A percentile compares a stretch with the other conserved stretches of the same genome.
phyloP scores from a whole-genome alignment of 2,113 vertebrate species.

The Promerops cafer region DNA sequence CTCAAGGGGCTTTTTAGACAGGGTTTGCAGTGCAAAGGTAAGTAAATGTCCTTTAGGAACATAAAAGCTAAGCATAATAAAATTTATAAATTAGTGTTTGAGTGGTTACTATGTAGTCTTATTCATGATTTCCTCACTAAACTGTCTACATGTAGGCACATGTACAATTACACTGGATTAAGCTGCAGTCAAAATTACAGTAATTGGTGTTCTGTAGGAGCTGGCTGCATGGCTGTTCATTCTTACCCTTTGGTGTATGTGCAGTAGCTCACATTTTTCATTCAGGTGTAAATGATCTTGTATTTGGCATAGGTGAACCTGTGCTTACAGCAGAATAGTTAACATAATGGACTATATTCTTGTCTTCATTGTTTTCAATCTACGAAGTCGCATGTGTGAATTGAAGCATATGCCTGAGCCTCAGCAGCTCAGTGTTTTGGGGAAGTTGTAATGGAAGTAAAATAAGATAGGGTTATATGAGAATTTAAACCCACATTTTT shows the following conservation, averaged over 20 bases:
- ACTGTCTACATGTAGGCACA: background rate
- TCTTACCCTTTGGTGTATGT: background rate
- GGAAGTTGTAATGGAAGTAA: background rate
- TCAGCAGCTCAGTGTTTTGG: background rate
- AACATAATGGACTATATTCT: background rate
- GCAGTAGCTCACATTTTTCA: background rate
- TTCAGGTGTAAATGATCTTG: background rate
- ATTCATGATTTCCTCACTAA: background rate
- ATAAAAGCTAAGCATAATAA: background rate
- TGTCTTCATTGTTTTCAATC: background rate
- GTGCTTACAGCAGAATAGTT: background rate
- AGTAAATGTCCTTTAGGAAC: background rate
- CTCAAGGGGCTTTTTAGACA: slow-evolving; percentile 83
- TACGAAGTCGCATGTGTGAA: background rate
- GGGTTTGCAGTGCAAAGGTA: slow-evolving; percentile 83
- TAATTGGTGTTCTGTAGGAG: background rate
- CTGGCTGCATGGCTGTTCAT: background rate
- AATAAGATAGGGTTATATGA: background rate
- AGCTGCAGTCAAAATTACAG: background rate
- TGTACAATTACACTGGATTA: background rate
- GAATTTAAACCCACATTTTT: background rate
- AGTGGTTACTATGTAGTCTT: background rate
- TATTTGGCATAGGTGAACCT: background rate
- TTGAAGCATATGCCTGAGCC: background rate
- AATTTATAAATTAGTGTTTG: background rate